These are phyloP conservation scores for Proterorhinus semilunaris DNA, from an alignment of 2,113 vertebrate genomes.

Conservation along the genomic window DNA sequence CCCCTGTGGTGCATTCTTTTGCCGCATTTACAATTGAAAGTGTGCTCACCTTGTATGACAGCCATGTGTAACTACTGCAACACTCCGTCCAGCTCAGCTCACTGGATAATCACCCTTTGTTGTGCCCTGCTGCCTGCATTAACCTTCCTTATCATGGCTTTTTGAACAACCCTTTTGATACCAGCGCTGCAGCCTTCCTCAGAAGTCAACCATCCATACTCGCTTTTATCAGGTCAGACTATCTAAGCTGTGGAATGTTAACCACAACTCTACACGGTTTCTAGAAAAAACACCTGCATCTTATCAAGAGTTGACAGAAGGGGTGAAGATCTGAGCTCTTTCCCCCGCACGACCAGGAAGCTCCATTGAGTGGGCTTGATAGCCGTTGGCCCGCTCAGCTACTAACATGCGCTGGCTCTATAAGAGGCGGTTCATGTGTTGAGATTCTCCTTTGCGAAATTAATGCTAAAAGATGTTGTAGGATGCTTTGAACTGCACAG, in stretches of 20 bases:
- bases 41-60: conserved; percentile 27
- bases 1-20: conserved; percentile 17
- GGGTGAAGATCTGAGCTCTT: conserved; percentile 43
- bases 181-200: conserved; percentile 32
- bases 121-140: conserved; percentile 53
- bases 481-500: conserved; percentile 71
- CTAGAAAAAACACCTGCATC: conserved; percentile 65
- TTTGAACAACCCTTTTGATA: conserved; percentile 51
- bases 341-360: conserved; percentile 20
- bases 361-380: conserved; percentile 53
- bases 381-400: conserved; percentile 40
- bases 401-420: conserved; percentile 46
- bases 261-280: conserved; percentile 43
- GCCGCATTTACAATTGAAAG: conserved; percentile 19
- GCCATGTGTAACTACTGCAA: conserved; percentile 27
- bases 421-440: conserved; percentile 29
- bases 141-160: conserved; percentile 64
- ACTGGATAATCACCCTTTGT: conserved; percentile 54
- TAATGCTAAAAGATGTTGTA: conserved; percentile 47
- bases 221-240: conserved; percentile 52
- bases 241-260: conserved; percentile 56
- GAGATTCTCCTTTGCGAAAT: conserved; percentile 32
- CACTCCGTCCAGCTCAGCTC: conserved; percentile 37
- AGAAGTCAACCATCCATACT: conserved; percentile 47
- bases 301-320: conserved; percentile 61